A percentile compares a stretch with the other conserved stretches of the same genome.
These are phyloP conservation scores for Nematostella vectensis DNA, from an alignment of 92 coral and sea anemone genomes.

Conservation along the genomic window DNA sequence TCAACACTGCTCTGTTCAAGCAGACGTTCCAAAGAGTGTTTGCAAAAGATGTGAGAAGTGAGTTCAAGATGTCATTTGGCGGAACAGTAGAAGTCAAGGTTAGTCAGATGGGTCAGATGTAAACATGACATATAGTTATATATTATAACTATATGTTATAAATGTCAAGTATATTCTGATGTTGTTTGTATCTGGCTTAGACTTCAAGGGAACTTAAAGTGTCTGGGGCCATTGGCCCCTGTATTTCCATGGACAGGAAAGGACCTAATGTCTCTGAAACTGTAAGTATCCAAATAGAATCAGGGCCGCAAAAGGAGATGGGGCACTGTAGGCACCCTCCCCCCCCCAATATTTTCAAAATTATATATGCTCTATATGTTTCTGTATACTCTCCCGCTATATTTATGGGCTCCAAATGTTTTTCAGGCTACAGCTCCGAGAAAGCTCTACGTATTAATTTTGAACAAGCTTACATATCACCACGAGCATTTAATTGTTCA, in stretches of 20 bases:
- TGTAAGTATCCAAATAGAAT: too few species aligned
- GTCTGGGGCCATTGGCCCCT: conserved; percentile 94
- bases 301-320: too few species aligned
- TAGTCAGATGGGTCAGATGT: too few species aligned
- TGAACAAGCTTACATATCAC: too few species aligned
- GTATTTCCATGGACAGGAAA: conserved; percentile 94
- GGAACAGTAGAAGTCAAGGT: conserved; percentile 94
- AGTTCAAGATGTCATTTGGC: conserved; percentile 95
- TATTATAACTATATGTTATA: too few species aligned
- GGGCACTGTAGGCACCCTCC: neutral
- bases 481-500: too few species aligned
- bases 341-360: neutral
- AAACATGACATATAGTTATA: neutral
- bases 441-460: too few species aligned
- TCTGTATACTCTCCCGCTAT: neutral
- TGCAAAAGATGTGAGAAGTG: conserved; percentile 92
- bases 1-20: conserved; percentile 96
- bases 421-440: too few species aligned
- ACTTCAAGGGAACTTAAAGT: conserved; percentile 87
- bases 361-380: neutral
- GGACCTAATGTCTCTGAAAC: conserved; percentile 98
- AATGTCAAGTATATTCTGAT: too few species aligned
- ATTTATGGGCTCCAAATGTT: neutral
- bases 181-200: too few species aligned
- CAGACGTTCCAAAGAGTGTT: conserved; percentile 97